Evolutionary conservation across 2,113 vertebrate genomes (phyloP), one percentile per base, ranked within the genome.

Genomic region (Etia nguti): DNA sequence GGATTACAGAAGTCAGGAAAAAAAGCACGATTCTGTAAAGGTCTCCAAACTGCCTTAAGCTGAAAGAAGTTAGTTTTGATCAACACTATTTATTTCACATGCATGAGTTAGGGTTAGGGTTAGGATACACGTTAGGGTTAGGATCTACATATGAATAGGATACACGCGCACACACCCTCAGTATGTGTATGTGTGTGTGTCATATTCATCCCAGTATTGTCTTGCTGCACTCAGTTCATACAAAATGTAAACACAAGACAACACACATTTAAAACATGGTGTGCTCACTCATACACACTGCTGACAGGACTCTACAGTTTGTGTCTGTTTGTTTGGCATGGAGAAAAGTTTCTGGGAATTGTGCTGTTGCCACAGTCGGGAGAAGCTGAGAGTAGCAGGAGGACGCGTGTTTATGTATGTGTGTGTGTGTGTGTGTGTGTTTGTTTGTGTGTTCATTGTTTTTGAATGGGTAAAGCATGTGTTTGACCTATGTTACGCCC

Each of bases 171-270:
- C 56, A 29, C 24, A 31, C 8, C 26, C 56, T 29, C 56, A 59
- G 13, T 26, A 29, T 8, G 26, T 31, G 31, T 31, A 34, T 73
- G 18, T 57, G 2, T 60, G 5, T 38, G 36, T 80, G 73, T 48
- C 55, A 56, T 82, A 89, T 77, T 87, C 52, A 75, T 92, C 93
- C 90, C 92, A 88, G 84, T 83, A 95, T 95, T 95, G 92, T 92
- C 90, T 80, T 4, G 48, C 80, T 80, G 86, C 89, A 90, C 91
- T 88, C 86, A 83, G 70, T 84, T 55, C 68, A 84, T 81, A 82
- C 82, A 83, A 85, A 90, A 86, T 83, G 59, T 93, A 89, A 91
- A 95, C 80, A 92, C 57, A 80, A 65, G 83, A 55, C 7, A 65
- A 90, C 91, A 93, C 90, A 89, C 84, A 82, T 94, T 88, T 84